Base-by-base conservation (phyloP, 2,888 invertebrate genomes). In the Thereva unica region DNA sequence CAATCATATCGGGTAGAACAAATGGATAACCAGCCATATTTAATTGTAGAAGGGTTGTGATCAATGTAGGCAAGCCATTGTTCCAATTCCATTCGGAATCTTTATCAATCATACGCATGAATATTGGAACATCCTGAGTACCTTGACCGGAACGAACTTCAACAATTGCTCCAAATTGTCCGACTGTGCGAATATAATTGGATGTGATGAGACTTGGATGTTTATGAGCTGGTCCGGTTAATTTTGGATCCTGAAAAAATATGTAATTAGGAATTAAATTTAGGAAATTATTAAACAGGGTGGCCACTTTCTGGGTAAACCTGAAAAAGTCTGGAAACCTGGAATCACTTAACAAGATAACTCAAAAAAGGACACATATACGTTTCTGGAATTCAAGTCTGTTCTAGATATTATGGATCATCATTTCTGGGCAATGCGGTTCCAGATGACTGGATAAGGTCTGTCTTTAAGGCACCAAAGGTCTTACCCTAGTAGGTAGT, bases 1-100 rank as follows among this genome's bases (percentile, higher is more conserved):
- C 88, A 65, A 88, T 86, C 88, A 91, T 90, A 75, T 92, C 92
- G 0, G 92, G 91, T 41, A 92, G 78, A n/a, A 91, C 87, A 71
- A 86, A 86, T 0, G 89, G 86, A 78, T 82, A 82, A 0, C 82
- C 82, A 64, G 78, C 80, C 68, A 82, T 69, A 70, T 82, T 82
- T 76, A 82, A 76, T 69, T 81, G 81, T 68, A 82, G 70, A 67
- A 82, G 68, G 1, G 81, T 87, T 0, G 91, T 88, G 23, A 92
- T 84, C 2, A 92, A 75, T 1, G 89, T 86, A 3, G 85, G 82
- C 1, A 92, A 77, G 0, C 91, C 91, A 74, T 88, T 88, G 64
- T 85, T 81, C 76, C 83, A 83, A 9, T 82, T 84, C 87, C 87
- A 89, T 35, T 80, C 80, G 0, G 90, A 86, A 74, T 88, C 86